These are phyloP conservation scores for Drosophila busckii DNA, from an alignment of 1,140 invertebrate genomes.

Conservation along the genomic window DNA sequence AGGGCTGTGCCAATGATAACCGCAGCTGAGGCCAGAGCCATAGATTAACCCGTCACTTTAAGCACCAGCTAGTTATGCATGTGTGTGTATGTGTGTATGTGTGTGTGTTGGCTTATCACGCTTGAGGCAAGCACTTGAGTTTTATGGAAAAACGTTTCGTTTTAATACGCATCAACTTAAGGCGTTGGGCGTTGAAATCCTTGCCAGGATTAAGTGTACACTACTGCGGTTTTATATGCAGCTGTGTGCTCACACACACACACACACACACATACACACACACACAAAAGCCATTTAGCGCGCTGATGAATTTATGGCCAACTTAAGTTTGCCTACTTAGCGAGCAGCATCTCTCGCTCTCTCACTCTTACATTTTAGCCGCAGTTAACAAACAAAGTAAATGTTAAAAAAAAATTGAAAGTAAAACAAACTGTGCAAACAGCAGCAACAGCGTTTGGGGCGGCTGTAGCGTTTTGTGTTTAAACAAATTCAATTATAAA, in stretches of 20 bases:
- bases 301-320: slow-evolving; percentile 68
- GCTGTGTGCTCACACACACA: slow-evolving; percentile 10
- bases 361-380: background rate
- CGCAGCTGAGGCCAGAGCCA: slow-evolving; percentile 33
- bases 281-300: slow-evolving; percentile 62
- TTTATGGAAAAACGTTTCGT: slow-evolving; percentile 36
- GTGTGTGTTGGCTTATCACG: slow-evolving; percentile 21
- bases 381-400: slow-evolving; percentile 1
- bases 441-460: background rate
- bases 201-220: slow-evolving; percentile 49
- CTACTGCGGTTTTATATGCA: slow-evolving; percentile 63
- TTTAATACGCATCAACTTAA: slow-evolving; percentile 37
- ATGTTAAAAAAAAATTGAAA: background rate
- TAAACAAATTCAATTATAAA: slow-evolving; percentile 69
- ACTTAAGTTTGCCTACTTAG: slow-evolving; percentile 17
- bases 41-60: slow-evolving; percentile 50
- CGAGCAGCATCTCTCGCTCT: background rate
- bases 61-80: slow-evolving; percentile 2
- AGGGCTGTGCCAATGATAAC: slow-evolving; percentile 30
- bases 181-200: slow-evolving; percentile 60
- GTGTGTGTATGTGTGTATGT: background rate
- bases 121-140: slow-evolving; percentile 25
- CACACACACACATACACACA: background rate
- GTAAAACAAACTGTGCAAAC: slow-evolving; percentile 35
- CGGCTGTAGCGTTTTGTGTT: slow-evolving; percentile 41